These are phyloP conservation scores for Eurystomus glaucurus DNA, from an alignment of 2,797 vertebrate genomes.

Conservation along the genomic window DNA sequence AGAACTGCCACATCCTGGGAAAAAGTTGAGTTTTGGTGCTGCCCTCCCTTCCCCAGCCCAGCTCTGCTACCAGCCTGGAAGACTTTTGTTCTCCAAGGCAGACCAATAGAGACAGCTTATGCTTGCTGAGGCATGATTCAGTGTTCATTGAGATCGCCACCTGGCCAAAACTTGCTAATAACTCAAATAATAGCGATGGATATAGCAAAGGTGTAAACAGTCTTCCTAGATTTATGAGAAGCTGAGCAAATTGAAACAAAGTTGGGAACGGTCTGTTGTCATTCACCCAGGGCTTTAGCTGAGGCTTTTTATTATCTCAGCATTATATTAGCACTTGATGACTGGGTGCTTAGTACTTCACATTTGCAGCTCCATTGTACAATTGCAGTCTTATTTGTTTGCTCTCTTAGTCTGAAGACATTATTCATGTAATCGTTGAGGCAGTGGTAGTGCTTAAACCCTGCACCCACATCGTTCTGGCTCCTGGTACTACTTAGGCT, in stretches of 20 bases:
- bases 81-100: neutral
- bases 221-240: neutral
- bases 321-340: neutral
- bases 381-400: neutral
- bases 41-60: neutral
- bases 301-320: neutral
- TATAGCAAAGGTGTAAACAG: neutral
- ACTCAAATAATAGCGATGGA: neutral
- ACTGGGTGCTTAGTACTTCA: neutral
- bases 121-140: accelerated
- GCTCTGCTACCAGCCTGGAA: neutral
- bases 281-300: neutral
- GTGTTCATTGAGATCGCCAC: neutral
- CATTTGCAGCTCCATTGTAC: neutral
- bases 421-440: neutral
- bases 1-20: neutral
- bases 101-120: neutral
- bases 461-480: neutral
- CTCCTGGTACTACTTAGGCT: neutral
- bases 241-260: neutral
- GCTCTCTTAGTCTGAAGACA: neutral
- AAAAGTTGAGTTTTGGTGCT: neutral
- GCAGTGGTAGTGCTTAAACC: neutral
- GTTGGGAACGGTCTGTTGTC: neutral
- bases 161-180: neutral